Base-by-base conservation (phyloP, 2,113 vertebrate species). In the Peromyscus californicus region DNA sequence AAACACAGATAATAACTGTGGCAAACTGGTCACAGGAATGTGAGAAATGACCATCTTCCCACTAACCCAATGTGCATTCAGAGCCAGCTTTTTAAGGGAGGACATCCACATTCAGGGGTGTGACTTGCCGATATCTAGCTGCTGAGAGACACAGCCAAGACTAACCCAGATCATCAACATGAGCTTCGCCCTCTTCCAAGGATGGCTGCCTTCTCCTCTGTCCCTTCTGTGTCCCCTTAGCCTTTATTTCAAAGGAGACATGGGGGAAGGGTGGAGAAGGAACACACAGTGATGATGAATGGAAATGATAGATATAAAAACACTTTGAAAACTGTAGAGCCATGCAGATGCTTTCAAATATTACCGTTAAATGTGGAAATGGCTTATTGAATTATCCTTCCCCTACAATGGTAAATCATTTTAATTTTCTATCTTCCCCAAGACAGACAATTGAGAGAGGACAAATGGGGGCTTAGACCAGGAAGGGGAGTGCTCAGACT, bases 341-440 rank as follows among this genome's bases (percentile, higher is more conserved):
- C 16, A 16, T 12, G 13, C 7, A 87, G 33, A 90, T 78, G 67
- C 31, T 54, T 51, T 6, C 2, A 91, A 91, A 2, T 59, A 74
- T 61, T 65, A 42, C 69, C 63, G 4, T 54, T 54, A 89, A 86
- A n/a, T 17, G 22, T 84, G 45, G 39, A 29, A 85, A 92, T 65
- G 45, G 59, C 57, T 91, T 63, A 78, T 79, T 63, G 45, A 42
- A 75, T 91, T 83, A 48, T 48, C 21, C n/a, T 94, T 96, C 42
- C 31, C 59, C 51, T 2, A 3, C 26, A 19, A 86, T 45, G 45
- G 59, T 45, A 57, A 75, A 89, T 93, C n/a, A 42, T 86, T 97
- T 91, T 85, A 57, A 78, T 80, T 95, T 59, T 15, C 78, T 29
- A 61, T 5, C 69, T 45, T 74, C 61, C 33, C n/a, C 79, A n/a